phyloP scores from a whole-genome alignment of 1,140 invertebrate genomes.

The Brachionus calyciflorus region DNA sequence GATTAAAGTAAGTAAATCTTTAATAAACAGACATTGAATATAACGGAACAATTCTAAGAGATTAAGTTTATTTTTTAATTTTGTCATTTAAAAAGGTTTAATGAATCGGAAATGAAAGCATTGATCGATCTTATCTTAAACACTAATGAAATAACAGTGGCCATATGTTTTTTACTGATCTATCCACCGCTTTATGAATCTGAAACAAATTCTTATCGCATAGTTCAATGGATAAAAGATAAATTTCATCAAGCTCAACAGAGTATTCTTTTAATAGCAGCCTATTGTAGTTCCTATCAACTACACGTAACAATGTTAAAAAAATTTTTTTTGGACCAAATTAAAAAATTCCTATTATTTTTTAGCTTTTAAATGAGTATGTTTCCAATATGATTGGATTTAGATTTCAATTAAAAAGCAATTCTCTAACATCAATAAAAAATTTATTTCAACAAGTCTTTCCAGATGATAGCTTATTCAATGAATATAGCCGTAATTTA shows the following conservation, averaged over 20 bases:
- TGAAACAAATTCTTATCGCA: background rate
- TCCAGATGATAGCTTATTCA: conserved; percentile 11
- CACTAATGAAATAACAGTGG: conserved; percentile 30
- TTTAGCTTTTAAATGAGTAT: conserved; percentile 39
- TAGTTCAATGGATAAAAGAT: conserved; percentile 35
- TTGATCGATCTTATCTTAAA: conserved; percentile 24
- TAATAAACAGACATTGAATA: too few species aligned
- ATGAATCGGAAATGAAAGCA: conserved; percentile 38
- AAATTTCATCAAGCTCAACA: conserved; percentile 41
- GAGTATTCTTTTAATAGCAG: conserved; percentile 11
- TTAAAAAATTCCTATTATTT: background rate
- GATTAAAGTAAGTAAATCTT: conserved; percentile 45
- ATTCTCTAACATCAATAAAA: conserved; percentile 14
- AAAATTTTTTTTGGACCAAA: too few species aligned
- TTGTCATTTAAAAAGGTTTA: conserved; percentile 11
- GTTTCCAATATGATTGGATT: conserved; percentile 35
- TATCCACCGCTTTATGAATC: conserved; percentile 37
- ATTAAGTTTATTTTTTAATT: background rate
- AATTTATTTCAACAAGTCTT: conserved; percentile 38
- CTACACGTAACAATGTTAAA: conserved; percentile 21
- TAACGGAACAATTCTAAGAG: background rate
- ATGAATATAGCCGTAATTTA: conserved; percentile 25
- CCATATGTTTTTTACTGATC: conserved; percentile 18
- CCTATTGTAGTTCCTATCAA: conserved; percentile 31
- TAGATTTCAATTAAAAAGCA: conserved; percentile 38